Conservation (phyloP, 2,888 invertebrate genomes). For the Catocala fraxini region DNA sequence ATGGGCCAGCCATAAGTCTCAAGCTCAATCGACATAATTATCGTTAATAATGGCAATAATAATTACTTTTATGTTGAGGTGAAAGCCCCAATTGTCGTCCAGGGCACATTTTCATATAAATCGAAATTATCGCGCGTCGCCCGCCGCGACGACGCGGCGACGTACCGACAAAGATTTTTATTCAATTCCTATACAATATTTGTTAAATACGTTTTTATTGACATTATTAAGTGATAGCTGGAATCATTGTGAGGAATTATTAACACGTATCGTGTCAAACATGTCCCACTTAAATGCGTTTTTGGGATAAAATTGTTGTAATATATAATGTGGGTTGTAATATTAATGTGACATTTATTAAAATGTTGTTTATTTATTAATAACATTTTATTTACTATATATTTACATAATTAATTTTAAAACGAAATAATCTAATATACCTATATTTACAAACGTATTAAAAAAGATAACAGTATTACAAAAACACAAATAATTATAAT, state of each 20-base stretch:
- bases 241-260: conserved; percentile 7
- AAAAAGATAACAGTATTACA: no score
- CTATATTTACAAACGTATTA: no score
- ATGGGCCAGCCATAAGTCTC: neutral
- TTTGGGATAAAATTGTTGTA: no score
- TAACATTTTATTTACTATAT: no score
- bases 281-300: neutral
- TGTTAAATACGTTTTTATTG: conserved; percentile 35
- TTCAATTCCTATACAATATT: conserved; percentile 48
- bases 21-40: conserved; percentile 26
- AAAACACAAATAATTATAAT: no score
- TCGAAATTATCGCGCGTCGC: conserved; percentile 35
- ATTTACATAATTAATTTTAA: no score
- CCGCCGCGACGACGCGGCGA: conserved; percentile 10
- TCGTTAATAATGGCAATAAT: conserved; percentile 29
- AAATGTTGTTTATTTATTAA: no score
- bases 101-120: conserved; percentile 47
- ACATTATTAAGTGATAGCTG: conserved; percentile 33
- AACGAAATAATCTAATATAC: no score
- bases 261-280: neutral
- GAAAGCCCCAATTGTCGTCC: conserved; percentile 23
- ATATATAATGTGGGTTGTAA: no score
- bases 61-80: conserved; percentile 27
- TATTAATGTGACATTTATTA: no score
- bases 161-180: conserved; percentile 31